Conservation (phyloP, 2,797 vertebrate genomes). For the Cossypha niveicapilla region DNA sequence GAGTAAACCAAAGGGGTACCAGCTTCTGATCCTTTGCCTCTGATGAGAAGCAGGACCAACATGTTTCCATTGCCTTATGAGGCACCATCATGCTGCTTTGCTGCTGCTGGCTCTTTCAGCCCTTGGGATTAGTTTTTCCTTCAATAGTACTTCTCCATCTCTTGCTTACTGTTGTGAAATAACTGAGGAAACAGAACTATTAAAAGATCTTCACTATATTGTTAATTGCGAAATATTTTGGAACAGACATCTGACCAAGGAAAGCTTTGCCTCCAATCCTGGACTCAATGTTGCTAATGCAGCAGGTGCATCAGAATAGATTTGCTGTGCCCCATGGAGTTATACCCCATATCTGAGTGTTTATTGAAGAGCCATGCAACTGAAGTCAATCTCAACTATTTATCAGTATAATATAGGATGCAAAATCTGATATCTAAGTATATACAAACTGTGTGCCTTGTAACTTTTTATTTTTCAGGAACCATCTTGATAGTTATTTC, state of each 20-base stretch:
- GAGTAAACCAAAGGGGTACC: neutral
- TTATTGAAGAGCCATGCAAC: neutral
- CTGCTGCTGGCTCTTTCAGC: neutral
- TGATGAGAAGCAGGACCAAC: rapidly evolving
- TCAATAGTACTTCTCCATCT: neutral
- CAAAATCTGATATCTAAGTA: neutral
- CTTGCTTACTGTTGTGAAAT: neutral
- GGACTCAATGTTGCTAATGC: neutral
- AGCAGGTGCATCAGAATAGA: neutral
- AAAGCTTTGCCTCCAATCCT: neutral
- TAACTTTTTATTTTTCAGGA: neutral
- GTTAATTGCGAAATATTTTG: neutral
- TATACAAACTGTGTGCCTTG: neutral
- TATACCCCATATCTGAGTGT: neutral
- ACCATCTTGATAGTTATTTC: neutral
- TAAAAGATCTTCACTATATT: neutral
- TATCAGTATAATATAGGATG: neutral
- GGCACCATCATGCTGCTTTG: neutral
- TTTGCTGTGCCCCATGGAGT: neutral
- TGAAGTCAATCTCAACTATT: neutral
- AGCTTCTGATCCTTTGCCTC: neutral
- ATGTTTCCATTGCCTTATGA: neutral
- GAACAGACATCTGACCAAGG: neutral
- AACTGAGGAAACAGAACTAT: neutral
- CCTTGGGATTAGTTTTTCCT: neutral